Base-by-base conservation (phyloP, 2,888 invertebrate species). In the Allacma fusca region DNA sequence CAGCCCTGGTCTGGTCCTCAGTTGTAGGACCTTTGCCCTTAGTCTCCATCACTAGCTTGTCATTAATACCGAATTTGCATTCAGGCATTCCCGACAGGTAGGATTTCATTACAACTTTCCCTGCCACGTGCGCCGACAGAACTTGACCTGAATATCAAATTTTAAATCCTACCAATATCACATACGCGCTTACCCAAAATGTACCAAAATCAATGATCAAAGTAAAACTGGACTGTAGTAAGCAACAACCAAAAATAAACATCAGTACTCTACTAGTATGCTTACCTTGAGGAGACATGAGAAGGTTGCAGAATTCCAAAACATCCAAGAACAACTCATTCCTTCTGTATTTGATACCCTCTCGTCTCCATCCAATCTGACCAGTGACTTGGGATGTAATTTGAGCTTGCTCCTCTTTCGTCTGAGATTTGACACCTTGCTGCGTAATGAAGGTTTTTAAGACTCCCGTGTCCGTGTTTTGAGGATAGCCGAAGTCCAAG, bases 61-160 rank as follows among this genome's bases (percentile, higher is more conserved):
- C 99, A 86, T 99, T 99, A 86, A 99, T 98, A 59, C 83, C 83
- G 78, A 91, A 99, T 89, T 99, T 99, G 89, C 99, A 99, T 87
- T 99, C 99, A 0, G 99, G 99, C 99, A 99, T 99, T 43, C 99
- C 99, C 28, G 98, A 98, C 79, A 99, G 89, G 87, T 98, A 99
- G 0, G 98, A 97, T 89, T 99, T 99, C 99, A 99, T 99, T 50
- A 98, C 97, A 75, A 99, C 97, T 87, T 98, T 97, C 75, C 99
- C 99, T 29, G 99, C 99, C 57, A 99, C 99, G 86, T 99, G 99
- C 68, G 99, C 98, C 21, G 98, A 98, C 77, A 99, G 88, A 34
- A 99, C 98, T 89, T 99, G 98, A 76, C 97, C 96, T 94, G n/a
- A n/a, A n/a, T n/a, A n/a, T n/a, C n/a, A n/a, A n/a, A n/a, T n/a